Evolutionary conservation across 1,140 invertebrate genomes (phyloP).

Genomic region (Chironomus tepperi): DNA sequence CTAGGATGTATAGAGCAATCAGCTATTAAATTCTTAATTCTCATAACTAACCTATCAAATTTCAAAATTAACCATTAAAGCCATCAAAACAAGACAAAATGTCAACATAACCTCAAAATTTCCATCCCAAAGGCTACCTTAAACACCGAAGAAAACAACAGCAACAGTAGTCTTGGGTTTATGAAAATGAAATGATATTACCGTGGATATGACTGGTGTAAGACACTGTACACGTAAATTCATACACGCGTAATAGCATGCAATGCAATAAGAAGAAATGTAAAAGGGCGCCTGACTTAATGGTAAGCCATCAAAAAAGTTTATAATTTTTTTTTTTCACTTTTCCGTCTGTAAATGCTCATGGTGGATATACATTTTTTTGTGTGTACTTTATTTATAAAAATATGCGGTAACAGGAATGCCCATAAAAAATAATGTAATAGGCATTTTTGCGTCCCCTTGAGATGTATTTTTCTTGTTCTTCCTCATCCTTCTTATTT

Average conservation of each 20-base stretch:
- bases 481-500: not conserved
- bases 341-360: not conserved
- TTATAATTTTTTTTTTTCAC: constrained; percentile 17
- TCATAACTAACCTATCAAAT: no score
- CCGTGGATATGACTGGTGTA: no score
- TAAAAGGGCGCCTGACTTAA: not conserved
- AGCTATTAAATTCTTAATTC: no score
- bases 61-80: no score
- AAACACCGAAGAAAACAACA: no score
- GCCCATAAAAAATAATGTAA: constrained; percentile 23
- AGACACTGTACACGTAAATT: not conserved
- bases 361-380: not conserved
- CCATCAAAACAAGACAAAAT: no score
- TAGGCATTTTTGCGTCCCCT: constrained; percentile 2
- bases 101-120: no score
- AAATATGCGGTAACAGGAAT: not conserved
- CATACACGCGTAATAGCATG: not conserved
- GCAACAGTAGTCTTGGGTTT: no score
- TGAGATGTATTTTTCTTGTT: not conserved
- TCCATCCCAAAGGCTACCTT: no score
- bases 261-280: no score
- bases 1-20: no score
- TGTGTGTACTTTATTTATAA: not conserved
- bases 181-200: no score
- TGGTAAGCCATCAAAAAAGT: constrained; percentile 13